Evolutionary conservation across 2,797 vertebrate species (phyloP), one percentile per base, ranked within the genome.

Genomic region (Notamacropus eugenii): DNA sequence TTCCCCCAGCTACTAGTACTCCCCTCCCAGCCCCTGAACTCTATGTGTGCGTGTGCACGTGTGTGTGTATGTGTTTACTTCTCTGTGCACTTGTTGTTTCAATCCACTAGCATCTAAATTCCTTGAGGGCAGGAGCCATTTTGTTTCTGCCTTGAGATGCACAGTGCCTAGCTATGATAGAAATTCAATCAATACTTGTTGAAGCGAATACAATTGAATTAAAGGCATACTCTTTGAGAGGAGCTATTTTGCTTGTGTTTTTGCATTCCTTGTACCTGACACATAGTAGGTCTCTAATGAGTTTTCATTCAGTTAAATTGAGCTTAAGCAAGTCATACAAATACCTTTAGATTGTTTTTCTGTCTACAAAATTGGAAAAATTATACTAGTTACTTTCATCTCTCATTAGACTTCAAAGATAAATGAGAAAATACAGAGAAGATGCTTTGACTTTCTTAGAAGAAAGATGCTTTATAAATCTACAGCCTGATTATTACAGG

Each of bases 391-490:
- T 50, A 93, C 90, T 54, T 54, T 24, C 4, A 11, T 50, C 55
- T n/a, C 1, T 74, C 19, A 14, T 8, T 46, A 58, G 34, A 28
- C 34, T 97, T 90, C 96, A 59, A 92, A 93, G 62, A 58, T 95
- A 94, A 95, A 91, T 74, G 87, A 67, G 46, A 62, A 90, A 62
- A 10, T 34, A 95, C 54, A 19, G 95, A 96, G 92, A 54, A 91
- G 94, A 92, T 90, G 54, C 67, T 62, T 91, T 82, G 74, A 87
- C 91, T 93, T 96, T 87, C 16, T 93, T 91, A 58, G 90, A 91
- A 92, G 57, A 95, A 94, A 93, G 54, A 92, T 11, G 31, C 92
- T 92, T 67, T 91, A 87, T 92, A 93, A 87, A 19, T 92, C 34
- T 10, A 0, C 54, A 46, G n/a, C 8, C 29, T 93, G 92, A 74